Evolutionary conservation across 2,888 invertebrate genomes (phyloP), one percentile per base, ranked within the genome.

Genomic region (Saturnia pavonia): DNA sequence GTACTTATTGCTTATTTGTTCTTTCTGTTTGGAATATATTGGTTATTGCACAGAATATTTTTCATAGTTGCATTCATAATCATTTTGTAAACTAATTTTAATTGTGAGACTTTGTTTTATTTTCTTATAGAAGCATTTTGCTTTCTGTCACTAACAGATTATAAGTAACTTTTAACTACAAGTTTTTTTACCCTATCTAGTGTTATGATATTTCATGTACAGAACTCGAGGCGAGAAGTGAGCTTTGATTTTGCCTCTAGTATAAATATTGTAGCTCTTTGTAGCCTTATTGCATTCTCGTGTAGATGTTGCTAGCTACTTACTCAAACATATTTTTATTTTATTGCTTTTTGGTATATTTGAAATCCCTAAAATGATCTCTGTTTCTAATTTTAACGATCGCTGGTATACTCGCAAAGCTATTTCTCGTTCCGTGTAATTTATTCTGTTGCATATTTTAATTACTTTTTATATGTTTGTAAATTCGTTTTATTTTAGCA

Each of bases 71-170:
- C 6, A 2, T 34, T 34, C 34, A 34, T 2, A 34, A 34, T 34
- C 6, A 34, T 34, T 34, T 34, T 34, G 34, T 34, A 34, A 34
- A 34, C 2, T 34, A 34, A 34, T 34, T 34, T 2, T 34, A 34
- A 2, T 68, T 68, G 12, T n/a, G 8, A 43, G 16, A 16, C 68
- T 27, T 40, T 48, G 67, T 54, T 75, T 34, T 71, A 73, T 54
- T 70, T 63, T 72, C 71, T 69, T 69, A 69, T 74, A 82, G 74
- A 77, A 73, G 72, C 78, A 69, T 76, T 67, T 75, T 74, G 69
- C 72, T 77, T 72, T 72, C 68, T 70, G 7, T 67, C 63, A 78
- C 76, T 79, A 77, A 79, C 73, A 72, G 43, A 80, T 77, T 82
- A 82, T 82, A 76, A 60, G 25, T 71, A 66, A 60, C 75, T 71